Evolutionary conservation across 2,888 invertebrate genomes (phyloP), one percentile per base, ranked within the genome.

Genomic region (Cyaniris semiargus): DNA sequence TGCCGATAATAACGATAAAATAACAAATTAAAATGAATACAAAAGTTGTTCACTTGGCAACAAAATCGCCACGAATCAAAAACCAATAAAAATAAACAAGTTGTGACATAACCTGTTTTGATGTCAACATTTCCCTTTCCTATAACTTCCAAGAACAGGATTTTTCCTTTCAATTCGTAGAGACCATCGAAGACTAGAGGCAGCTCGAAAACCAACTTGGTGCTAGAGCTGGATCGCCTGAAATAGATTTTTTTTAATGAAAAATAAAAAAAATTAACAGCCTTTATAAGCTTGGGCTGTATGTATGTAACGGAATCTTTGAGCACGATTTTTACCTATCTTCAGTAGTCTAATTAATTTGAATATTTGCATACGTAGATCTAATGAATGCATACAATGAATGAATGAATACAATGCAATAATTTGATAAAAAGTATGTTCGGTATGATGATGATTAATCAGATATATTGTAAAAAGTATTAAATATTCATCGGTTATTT

Each of bases 91-190:
- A 66, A 66, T 3, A 27, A 66, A 31, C 3, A 2, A 53, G 18
- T 18, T 53, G 18, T 66, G 66, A 70, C 71, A n/a, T 71, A n/a
- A 71, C 71, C 38, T 38, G 71, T 71, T 38, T 34, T 38, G 21
- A 86, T 83, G 23, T 82, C 77, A 27, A 83, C 80, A 53, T 80
- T 78, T 0, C 85, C 86, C 3, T 85, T 79, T 60, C 87, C 87
- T 34, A 77, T 60, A 15, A 83, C 78, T 0, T 80, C 78, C 3
- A 85, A 1, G 4, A 81, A 44, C 0, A 83, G 44, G 0, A 87
- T 8, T 72, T 84, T 83, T 8, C 87, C 87, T 0, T 56, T 72
- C 4, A 84, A 66, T 0, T 8, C 79, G 77, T 86, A 86, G 0
- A 82, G 53, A 1, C 86, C 86, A 0, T 60, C 81, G 5, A 77